Evolutionary conservation across 2,797 vertebrate genomes (phyloP), one percentile per base, ranked within the genome.

Genomic region (Crypturellus tataupa): DNA sequence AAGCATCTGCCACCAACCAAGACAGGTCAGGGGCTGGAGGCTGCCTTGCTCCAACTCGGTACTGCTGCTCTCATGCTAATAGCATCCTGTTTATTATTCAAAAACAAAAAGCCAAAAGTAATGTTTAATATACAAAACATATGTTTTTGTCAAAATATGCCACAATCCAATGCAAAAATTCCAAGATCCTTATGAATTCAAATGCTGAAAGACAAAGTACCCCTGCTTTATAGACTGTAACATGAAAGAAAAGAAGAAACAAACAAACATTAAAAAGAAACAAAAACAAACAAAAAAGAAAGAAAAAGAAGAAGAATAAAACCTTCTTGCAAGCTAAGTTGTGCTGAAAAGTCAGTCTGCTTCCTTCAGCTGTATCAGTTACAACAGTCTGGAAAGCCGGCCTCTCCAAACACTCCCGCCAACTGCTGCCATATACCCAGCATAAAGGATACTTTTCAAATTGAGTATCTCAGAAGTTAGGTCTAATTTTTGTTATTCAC

Each of bases 281-380:
- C 31, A 18, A 20, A 27, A 29, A 79, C 86, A 24, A 46, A 85
- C 73, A 73, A 65, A 37, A 73, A 65, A 37, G 37, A 51, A 51
- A 25, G 13, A 51, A 25, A 25, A 25, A 37, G 13, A 19, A 27
- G 18, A 75, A 89, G 21, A 46, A 87, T 77, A 73, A 69, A 49
- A 72, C 24, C 12, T 82, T 80, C 63, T 81, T 93, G 69, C 75
- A 46, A 79, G 35, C 21, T 14, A 11, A 80, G 67, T 0, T 84
- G 59, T 37, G 87, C 69, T 69, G 80, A 94, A 77, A 85, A 89
- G 55, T 33, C 89, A 24, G 56, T 42, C 49, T 75, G 76, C 42
- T 91, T 94, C 68, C 80, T 90, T 70, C 94, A 94, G 96, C 73
- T 91, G 77, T 83, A 91, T 87, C 87, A 76, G 70, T 91, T 91